These are phyloP conservation scores for Atopsyche davidsoni DNA, from an alignment of 1,140 invertebrate genomes.

Conservation along the genomic window DNA sequence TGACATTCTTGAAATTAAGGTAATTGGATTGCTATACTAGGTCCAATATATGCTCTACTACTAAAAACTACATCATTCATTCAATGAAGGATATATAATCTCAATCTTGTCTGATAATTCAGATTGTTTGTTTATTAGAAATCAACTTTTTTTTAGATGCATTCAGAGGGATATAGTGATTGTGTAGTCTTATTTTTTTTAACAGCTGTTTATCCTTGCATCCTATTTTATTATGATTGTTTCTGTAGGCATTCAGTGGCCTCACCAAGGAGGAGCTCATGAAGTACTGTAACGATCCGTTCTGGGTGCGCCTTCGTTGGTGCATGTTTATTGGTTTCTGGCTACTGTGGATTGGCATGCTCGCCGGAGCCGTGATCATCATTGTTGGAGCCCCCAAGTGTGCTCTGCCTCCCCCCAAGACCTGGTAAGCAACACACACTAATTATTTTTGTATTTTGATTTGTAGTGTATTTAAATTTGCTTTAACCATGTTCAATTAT, in stretches of 20 bases:
- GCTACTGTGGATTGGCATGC: constrained; percentile 79
- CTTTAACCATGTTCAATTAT: no score
- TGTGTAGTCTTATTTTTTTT: no score
- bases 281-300: constrained; percentile 88
- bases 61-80: not conserved
- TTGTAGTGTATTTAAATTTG: no score
- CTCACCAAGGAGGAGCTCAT: constrained; percentile 87
- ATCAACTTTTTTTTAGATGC: no score
- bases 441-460: no score
- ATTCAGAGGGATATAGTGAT: no score
- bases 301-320: constrained; percentile 83
- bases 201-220: constrained; percentile 1
- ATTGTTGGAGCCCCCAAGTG: constrained; percentile 82
- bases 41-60: not conserved
- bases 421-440: constrained; percentile 62
- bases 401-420: constrained; percentile 56
- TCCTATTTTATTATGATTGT: constrained; percentile 1
- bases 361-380: constrained; percentile 76
- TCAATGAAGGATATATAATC: not conserved
- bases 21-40: constrained; percentile 41
- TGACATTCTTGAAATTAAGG: constrained; percentile 63
- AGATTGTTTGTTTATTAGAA: no score
- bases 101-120: not conserved
- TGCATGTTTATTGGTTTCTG: constrained; percentile 81
- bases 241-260: constrained; percentile 60